Base-by-base conservation (phyloP, 2,888 invertebrate genomes). In the Orthonevra nobilis region DNA sequence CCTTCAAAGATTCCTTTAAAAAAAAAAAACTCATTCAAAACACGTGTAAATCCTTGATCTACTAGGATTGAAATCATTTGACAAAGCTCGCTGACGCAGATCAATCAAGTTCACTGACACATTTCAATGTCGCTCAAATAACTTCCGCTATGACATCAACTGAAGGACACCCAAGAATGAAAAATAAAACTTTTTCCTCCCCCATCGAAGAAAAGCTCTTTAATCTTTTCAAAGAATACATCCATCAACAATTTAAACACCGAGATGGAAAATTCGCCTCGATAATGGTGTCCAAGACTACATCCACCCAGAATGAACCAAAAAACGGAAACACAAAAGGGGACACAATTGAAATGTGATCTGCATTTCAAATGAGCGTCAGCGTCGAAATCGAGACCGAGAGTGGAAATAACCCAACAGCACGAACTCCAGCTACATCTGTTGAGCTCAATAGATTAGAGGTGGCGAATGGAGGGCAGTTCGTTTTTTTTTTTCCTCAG, bases 21-120 rank as follows among this genome's bases (percentile, higher is more conserved):
- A n/a, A n/a, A n/a, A n/a, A n/a, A n/a, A n/a, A n/a, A n/a, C n/a
- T n/a, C n/a, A n/a, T n/a, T n/a, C n/a, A n/a, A n/a, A n/a, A n/a
- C n/a, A n/a, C n/a, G n/a, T n/a, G n/a, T n/a, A n/a, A n/a, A n/a
- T n/a, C n/a, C n/a, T n/a, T n/a, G n/a, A n/a, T n/a, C n/a, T n/a
- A 34, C 23, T 44, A 44, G 14, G 26, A 23, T 44, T 26, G 9
- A 10, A 52, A 20, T 7, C 34, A 20, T 36, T 20, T 12, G 10
- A 10, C 23, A 14, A 26, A 54, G 17, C 38, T 10, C 40, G 26
- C 12, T 12, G 14, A 2, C 9, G 9, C 56, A 40, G 40, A 56
- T 56, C 56, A 56, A 56, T 40, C 56, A 56, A 40, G 56, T 56
- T 56, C 40, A 40, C 36, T 56, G 56, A 56, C 56, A 56, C 10